Evolutionary conservation across 2,888 invertebrate genomes (phyloP), one percentile per base, ranked within the genome.

Genomic region (Chrysina gloriosa): DNA sequence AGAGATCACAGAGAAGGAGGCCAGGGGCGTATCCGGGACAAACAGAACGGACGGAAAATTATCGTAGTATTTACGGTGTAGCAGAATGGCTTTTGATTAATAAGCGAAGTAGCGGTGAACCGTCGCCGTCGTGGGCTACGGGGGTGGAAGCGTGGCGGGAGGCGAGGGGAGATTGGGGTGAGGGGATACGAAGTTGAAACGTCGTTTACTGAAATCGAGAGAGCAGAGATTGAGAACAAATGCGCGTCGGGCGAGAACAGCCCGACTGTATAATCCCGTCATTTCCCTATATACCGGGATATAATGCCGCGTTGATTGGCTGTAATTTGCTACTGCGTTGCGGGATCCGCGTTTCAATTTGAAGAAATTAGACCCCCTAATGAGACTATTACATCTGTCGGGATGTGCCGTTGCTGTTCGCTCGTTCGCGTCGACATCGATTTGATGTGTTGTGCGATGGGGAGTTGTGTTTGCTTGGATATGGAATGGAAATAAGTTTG

Each of bases 251-350:
- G n/a, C 14, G 52, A 14, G 14, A 31, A 27, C n/a, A n/a, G n/a
- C n/a, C n/a, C 56, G 36, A 56, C 56, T 25, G 39, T 56, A 39
- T 56, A 56, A 56, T 56, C 36, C 39, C 36, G 56, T 56, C 70
- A 71, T 71, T 79, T 79, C 78, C 77, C 77, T 73, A 73, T 72
- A 78, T 76, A 78, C 36, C 5, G 56, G 23, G 31, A 56, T 56
- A 56, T 56, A 79, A 78, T 79, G 76, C 73, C 67, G 75, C 71
- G 73, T 74, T 79, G 79, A 79, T 79, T 79, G 78, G 75, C 76
- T 74, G 70, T 78, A 78, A 79, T 79, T 79, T 77, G 77, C 73
- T 74, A 75, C 77, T 76, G 71, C 73, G 75, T 74, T 70, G 71
- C 73, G 70, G 71, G 74, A 76, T 69, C 69, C 69, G 69, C 68